Conservation (phyloP, 2,113 vertebrate genomes). For the Pangasianodon gigas region DNA sequence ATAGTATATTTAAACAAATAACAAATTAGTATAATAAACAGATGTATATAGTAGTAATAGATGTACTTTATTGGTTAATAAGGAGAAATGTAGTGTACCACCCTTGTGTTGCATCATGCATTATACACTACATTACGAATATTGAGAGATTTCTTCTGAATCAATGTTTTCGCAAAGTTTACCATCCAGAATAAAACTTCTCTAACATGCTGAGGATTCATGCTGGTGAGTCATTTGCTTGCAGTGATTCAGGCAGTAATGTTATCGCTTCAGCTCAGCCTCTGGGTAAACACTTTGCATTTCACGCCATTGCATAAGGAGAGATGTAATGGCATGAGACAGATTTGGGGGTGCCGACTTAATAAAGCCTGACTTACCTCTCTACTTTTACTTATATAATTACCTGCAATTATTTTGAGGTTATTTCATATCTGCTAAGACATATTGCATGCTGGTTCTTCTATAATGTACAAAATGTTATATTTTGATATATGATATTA, state of each 20-base stretch:
- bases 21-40: background rate
- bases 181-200: slow-evolving; percentile 4
- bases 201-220: background rate
- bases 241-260: slow-evolving; percentile 22
- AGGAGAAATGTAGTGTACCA: background rate
- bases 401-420: background rate
- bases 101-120: background rate
- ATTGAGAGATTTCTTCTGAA: background rate
- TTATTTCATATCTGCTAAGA: background rate
- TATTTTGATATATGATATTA: background rate
- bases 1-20: background rate
- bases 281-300: slow-evolving; percentile 18
- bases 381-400: background rate
- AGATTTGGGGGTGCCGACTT: background rate
- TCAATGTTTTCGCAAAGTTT: slow-evolving; percentile 2
- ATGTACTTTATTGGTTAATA: background rate
- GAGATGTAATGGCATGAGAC: slow-evolving; percentile 27
- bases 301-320: slow-evolving; percentile 33
- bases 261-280: slow-evolving; percentile 21
- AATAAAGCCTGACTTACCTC: slow-evolving; percentile 15
- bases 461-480: background rate
- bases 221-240: slow-evolving; percentile 43
- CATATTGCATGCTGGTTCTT: background rate
- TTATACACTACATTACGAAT: background rate
- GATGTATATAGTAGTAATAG: background rate